Evolutionary conservation across 2,113 vertebrate genomes (phyloP), one percentile per base, ranked within the genome.

Genomic region (Clupea harengus): DNA sequence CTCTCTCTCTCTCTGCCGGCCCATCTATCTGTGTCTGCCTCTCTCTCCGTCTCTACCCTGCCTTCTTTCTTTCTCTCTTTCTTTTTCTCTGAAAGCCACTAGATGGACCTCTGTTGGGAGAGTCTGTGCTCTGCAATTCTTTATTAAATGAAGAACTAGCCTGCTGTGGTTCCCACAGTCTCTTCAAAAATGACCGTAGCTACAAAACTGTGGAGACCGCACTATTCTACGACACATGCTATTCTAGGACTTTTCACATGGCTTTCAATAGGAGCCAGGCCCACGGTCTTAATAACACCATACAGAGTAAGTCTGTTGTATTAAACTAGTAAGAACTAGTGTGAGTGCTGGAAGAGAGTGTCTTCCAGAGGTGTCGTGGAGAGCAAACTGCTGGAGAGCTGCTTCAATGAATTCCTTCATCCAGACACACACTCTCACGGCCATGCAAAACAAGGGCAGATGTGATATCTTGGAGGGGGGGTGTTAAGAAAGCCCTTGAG

Each of bases 371-470:
- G 89, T 91, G 85, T 87, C 28, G 82, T 93, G 88, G 20, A 88
- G 88, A 89, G 86, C 88, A 82, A 89, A 92, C 89, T 85, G 81
- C 84, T 94, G 90, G 90, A 90, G 72, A 81, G 89, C 90, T 90
- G 90, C 84, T 75, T 81, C n/a, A n/a, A 39, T 39, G 39, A 39
- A 39, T 89, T 88, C 89, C 92, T 93, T 93, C 54, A 60, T 22
- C 92, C 90, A 89, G 89, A 91, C 88, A 88, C 88, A 88, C 39
- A 39, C 39, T 39, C 39, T 39, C 39, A 39, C 2, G 39, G 39
- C 39, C 39, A 39, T 39, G 39, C 39, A 39, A 39, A 39, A 2
- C 1, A 39, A 39, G 39, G 39, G 39, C 39, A 39, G 39, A 39
- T 39, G 39, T 39, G 39, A 39, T 39, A 39, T 39, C 39, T 39